Base-by-base conservation (phyloP, 2,113 vertebrate genomes). In the Myrmophylax atrothorax region DNA sequence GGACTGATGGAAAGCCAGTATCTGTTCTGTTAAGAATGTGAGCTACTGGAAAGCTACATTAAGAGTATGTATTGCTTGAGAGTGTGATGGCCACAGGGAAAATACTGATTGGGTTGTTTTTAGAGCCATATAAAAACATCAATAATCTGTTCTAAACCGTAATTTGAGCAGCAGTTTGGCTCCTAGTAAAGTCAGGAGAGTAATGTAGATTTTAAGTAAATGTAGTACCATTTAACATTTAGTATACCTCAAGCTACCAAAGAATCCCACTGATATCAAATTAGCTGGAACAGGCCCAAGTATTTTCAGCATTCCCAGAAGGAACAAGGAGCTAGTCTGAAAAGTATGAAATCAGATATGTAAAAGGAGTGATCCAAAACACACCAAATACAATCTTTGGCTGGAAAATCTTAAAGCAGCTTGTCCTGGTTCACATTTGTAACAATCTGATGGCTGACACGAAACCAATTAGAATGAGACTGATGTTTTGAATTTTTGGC, bases 301-400 rank as follows among this genome's bases (percentile, higher is more conserved):
- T 33, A 53, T 67, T 93, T 93, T 83, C 91, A 84, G 31, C 42
- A 68, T 37, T 89, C 81, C 63, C 79, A 94, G 33, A 92, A 89
- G 70, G 83, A 80, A 89, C 38, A 77, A 81, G 42, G 58, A 60
- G 74, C 89, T 91, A 92, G 40, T 58, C 73, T 90, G 84, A 96
- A 83, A 88, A 75, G 63, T 50, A 76, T 80, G 88, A 94, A 96
- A 96, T 77, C 80, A 88, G 84, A 97, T 96, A 96, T 55, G 75
- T 67, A 90, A 74, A 95, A 92, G 70, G 89, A 97, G 37, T 76
- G 89, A 97, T 77, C 82, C 95, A 79, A 89, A 95, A 94, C 85
- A 93, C 16, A 94, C 82, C 91, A 92, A 86, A 94, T 50, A 92
- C 58, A 90, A 90, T 79, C 52, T 87, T 84, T 3, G 16, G 35